A percentile compares a stretch with the other conserved stretches of the same genome.
Evolutionary conservation across 64 coral and sea anemone genomes (phyloP).

Genomic region (Cladopsammia gracilis): DNA sequence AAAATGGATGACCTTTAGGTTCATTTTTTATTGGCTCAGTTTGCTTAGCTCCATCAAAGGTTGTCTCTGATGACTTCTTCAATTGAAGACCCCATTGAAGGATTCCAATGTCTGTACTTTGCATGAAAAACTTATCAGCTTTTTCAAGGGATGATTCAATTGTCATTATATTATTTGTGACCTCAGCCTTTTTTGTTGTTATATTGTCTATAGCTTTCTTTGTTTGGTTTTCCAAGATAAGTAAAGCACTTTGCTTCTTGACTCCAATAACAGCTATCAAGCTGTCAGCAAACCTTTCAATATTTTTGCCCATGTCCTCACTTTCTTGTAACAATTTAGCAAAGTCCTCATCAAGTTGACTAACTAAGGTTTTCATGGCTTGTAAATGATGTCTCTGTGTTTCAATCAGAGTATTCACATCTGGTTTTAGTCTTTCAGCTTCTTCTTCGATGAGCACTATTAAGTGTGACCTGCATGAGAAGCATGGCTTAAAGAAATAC

Average conservation of each 20-base stretch:
- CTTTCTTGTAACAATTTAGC: slow-evolving; percentile 25
- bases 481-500: too few relatives aligned
- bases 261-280: slow-evolving; percentile 56
- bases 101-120: slow-evolving; percentile 47
- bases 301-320: slow-evolving; percentile 25
- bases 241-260: slow-evolving; percentile 57
- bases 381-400: too few relatives aligned
- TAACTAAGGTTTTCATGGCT: background rate
- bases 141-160: slow-evolving; percentile 41
- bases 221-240: slow-evolving; percentile 55
- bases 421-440: too few relatives aligned
- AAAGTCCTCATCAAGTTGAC: slow-evolving; percentile 31
- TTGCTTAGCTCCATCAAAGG: slow-evolving; percentile 66
- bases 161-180: slow-evolving; percentile 30
- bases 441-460: too few relatives aligned
- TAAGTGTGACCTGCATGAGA: too few relatives aligned
- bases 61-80: slow-evolving; percentile 46
- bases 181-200: slow-evolving; percentile 44
- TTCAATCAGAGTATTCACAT: too few relatives aligned
- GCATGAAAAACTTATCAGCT: slow-evolving; percentile 57
- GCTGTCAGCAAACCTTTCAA: slow-evolving; percentile 56
- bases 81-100: slow-evolving; percentile 68
- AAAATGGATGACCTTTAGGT: slow-evolving; percentile 63
- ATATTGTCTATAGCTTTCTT: slow-evolving; percentile 36
- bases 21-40: background rate